These are phyloP conservation scores for Megalops atlanticus DNA, from an alignment of 2,113 vertebrate species.

Conservation along the genomic window DNA sequence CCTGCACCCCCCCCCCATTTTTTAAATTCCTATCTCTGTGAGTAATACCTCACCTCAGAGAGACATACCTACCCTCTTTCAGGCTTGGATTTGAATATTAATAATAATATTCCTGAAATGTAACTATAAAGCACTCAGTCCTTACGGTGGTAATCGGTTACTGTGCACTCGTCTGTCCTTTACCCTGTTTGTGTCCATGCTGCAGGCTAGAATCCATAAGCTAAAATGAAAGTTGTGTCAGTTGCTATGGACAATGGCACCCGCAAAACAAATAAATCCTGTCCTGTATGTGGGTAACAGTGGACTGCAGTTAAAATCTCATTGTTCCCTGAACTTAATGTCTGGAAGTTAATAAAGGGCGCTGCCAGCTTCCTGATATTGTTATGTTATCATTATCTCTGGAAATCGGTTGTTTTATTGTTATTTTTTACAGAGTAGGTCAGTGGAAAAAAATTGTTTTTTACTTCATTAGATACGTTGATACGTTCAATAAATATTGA, in stretches of 20 bases:
- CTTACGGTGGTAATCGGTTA: too few species aligned
- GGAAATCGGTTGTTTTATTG: not conserved
- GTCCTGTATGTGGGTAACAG: not conserved
- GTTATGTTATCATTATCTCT: not conserved
- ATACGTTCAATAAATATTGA: not conserved
- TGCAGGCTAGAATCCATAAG: not conserved
- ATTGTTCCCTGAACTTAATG: conserved; percentile 4
- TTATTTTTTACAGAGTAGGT: not conserved
- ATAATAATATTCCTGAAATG: too few species aligned
- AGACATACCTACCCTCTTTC: too few species aligned
- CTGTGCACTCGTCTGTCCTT: too few species aligned
- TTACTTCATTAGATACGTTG: not conserved
- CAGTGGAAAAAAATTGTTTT: not conserved
- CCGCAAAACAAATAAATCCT: not conserved
- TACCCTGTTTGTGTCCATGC: not conserved
- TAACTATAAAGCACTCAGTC: too few species aligned
- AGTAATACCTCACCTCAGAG: too few species aligned
- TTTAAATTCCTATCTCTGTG: too few species aligned
- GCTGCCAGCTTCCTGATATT: conserved; percentile 11
- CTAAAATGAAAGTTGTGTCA: not conserved
- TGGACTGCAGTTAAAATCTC: not conserved
- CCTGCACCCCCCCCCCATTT: too few species aligned
- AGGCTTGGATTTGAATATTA: too few species aligned
- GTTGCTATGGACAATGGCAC: not conserved
- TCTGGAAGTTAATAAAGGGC: not conserved